phyloP scores from a whole-genome alignment of 2,113 vertebrate species.

The Grammomys dolichurus region DNA sequence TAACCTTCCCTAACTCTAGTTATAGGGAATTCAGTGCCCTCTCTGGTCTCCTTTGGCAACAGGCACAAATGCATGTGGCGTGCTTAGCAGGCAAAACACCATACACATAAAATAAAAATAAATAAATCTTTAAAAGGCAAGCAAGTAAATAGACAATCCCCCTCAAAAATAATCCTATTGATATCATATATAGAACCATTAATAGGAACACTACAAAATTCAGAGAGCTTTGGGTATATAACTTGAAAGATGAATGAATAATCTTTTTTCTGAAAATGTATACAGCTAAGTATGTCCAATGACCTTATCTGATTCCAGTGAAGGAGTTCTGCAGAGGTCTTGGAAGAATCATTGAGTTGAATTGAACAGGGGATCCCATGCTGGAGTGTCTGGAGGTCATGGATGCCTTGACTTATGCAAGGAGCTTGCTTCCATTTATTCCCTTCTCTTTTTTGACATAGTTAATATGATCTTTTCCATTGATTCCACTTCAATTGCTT shows the following conservation, averaged over 20 bases:
- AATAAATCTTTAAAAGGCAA: background rate
- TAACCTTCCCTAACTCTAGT: background rate
- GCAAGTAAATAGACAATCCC: background rate
- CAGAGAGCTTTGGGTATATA: background rate
- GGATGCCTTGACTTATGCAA: background rate
- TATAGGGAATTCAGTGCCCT: background rate
- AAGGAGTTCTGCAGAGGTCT: background rate
- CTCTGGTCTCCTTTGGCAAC: background rate
- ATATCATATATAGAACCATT: background rate
- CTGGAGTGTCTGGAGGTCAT: background rate
- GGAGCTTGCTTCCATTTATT: background rate
- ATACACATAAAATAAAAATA: background rate
- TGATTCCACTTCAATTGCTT: background rate
- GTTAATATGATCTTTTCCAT: background rate
- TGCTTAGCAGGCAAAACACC: background rate
- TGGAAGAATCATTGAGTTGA: background rate
- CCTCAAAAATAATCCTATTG: background rate
- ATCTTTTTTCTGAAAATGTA: background rate
- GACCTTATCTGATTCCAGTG: background rate
- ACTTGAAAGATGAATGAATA: background rate
- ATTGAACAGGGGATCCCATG: background rate
- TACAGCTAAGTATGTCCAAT: background rate
- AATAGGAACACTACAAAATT: constrained; percentile 2
- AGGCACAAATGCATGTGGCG: too few species aligned
- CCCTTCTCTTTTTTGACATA: background rate